Evolutionary conservation across 2,113 vertebrate species (phyloP), one percentile per base, ranked within the genome.

Genomic region (Asarcornis scutulata): DNA sequence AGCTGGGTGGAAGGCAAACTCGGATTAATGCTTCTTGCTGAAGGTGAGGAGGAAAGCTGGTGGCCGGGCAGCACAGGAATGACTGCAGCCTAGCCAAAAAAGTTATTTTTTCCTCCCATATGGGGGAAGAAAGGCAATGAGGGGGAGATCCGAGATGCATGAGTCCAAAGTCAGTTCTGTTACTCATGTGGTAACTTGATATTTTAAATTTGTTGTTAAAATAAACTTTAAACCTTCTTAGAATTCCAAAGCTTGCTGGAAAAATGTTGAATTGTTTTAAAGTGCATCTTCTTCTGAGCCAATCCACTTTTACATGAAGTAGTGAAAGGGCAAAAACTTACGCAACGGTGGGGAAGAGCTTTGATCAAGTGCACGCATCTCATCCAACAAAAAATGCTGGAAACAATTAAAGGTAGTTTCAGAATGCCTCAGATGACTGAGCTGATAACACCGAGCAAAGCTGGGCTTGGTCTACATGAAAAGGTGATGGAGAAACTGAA

Each of bases 191-290:
- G 90, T 79, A 93, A 86, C 63, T 88, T 80, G 75, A 77, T 88
- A 52, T 13, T 17, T 78, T 82, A 48, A 80, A 60, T 80, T 91
- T 90, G 76, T 79, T 93, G 80, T 44, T 88, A 88, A 93, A 97
- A 91, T 88, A 88, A 93, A 63, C 44, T n/a, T 58, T 55, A 71
- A 50, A 22, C 59, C 25, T 60, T 40, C 77, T 82, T 91, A 80
- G 88, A 80, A 90, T 88, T 94, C 83, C 63, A 53, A 3, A 69
- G 34, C 55, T 94, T 6, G 0, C 23, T 88, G 82, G 66, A 93
- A 86, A 74, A 76, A 55, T 7, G 23, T 27, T 80, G 66, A 38
- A 38, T 75, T 86, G n/a, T 85, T 91, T 56, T 22, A 42, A 83
- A 83, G 20, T 3, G 11, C 82, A 1, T 83, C 90, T 83, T 83